Percentiles rank a stretch among this genome's conserved stretches.
phyloP scores from a whole-genome alignment of 2,113 vertebrate species.

The Cranoglanis bouderius region DNA sequence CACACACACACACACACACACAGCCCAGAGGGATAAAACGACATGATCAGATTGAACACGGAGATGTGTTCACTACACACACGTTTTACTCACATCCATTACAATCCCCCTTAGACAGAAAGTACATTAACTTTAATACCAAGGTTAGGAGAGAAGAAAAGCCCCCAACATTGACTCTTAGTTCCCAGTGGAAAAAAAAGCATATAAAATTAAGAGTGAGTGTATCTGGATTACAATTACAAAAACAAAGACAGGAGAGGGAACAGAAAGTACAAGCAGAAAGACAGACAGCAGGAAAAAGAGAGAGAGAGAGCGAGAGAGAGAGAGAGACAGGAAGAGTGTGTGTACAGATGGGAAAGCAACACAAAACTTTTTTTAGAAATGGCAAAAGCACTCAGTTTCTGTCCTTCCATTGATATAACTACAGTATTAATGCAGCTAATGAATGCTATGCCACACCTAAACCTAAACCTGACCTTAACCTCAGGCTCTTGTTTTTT shows the following conservation, averaged over 20 bases:
- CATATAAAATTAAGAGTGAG: not conserved
- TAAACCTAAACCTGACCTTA: not conserved
- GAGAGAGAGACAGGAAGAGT: constrained; percentile 59
- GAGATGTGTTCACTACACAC: constrained; percentile 36
- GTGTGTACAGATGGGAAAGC: constrained; percentile 1
- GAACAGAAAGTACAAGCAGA: constrained; percentile 42
- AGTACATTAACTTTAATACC: constrained; percentile 37
- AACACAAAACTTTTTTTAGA: constrained; percentile 50
- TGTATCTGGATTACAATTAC: not conserved
- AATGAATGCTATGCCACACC: not conserved
- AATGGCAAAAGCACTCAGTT: constrained; percentile 63
- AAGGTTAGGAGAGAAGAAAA: constrained; percentile 40
- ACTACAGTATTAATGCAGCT: not conserved
- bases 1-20: constrained; percentile 10
- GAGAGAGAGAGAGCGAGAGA: constrained; percentile 51
- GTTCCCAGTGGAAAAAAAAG: not conserved
- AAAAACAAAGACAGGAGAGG: constrained; percentile 21
- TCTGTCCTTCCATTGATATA: not conserved
- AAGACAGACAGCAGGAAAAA: constrained; percentile 34
- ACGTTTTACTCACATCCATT: constrained; percentile 41
- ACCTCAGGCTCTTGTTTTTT: not conserved
- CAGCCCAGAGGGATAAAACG: constrained; percentile 26
- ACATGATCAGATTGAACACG: constrained; percentile 46
- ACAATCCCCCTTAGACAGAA: constrained; percentile 36
- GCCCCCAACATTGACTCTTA: not conserved